Evolutionary conservation across 2,888 invertebrate genomes (phyloP), one percentile per base, ranked within the genome.

Genomic region (Brenthis hecate): DNA sequence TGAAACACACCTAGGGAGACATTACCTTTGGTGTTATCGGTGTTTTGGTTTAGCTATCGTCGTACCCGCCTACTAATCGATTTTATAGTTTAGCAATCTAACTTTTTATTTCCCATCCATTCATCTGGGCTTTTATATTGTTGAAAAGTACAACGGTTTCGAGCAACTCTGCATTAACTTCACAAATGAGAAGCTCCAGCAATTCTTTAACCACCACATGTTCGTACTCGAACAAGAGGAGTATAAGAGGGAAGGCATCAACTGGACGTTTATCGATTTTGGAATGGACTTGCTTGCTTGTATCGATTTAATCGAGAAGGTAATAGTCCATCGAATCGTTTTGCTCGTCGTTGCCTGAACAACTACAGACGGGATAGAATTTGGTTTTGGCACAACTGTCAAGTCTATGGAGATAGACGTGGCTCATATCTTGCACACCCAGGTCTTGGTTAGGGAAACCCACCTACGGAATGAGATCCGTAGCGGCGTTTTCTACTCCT

Each of bases 161-260:
- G 98, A 98, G 94, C 98, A 98, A 95, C 95, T 98, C 89, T 98
- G 98, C 95, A 98, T 98, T 95, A 98, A 98, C 95, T 98, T 98
- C 95, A 98, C 98, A 93, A 98, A 98, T 92, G 98, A 98, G 94
- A 97, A 98, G 93, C 95, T 98, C 85, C 98, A 99, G 94, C 98
- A 98, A 93, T 98, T 98, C 96, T 98, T 98, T 96, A 98, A 98
- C 94, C 98, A 98, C 88, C 97, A 98, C 95, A 98, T 98, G 98
- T 98, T 98, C 94, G 98, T 98, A 82, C 95, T 98, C 81, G 98
- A 98, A 92, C 98, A 98, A 96, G 98, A 98, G 92, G 98, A 98
- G 90, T 98, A 98, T 94, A 97, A 97, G 92, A 95, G 93, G 83
- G 98, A 98, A 92, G 98, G 98, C 87, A 98, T 98, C 93, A 95